Evolutionary conservation across 2,113 vertebrate species (phyloP), one percentile per base, ranked within the genome.

Genomic region (Mesocricetus auratus): DNA sequence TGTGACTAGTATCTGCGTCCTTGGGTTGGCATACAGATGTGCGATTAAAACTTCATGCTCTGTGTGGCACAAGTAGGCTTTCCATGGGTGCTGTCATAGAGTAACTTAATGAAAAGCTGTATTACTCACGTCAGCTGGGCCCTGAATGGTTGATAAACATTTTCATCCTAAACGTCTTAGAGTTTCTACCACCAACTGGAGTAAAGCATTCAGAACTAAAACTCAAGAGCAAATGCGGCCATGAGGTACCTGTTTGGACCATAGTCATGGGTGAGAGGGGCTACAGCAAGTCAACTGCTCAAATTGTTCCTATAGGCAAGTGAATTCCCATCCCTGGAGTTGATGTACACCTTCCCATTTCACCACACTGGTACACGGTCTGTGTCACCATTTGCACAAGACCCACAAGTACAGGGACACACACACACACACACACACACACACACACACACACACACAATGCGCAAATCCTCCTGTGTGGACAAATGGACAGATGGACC

Each of bases 61-160:
- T 68, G 31, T 10, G 60, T 16, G 1, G 62, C 7, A 68, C 7
- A 29, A 16, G 3, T 29, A 42, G 45, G 50, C 19, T 13, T 47
- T 31, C 29, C 1, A 1, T 29, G n/a, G 36, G 26, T 22, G 5
- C 7, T 7, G 4, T 39, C 58, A 5, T 1, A 11, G 2, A 13
- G 24, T 12, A n/a, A 45, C 22, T 24, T 3, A 5, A 21, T 0
- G 36, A 10, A 60, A 45, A 79, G 39, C 31, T 53, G 36, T 50
- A 79, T 10, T 64, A 7, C 19, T 4, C 36, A 4, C 6, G 29
- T 2, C 45, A 19, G 19, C 0, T 36, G 79, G 13, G 22, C 50
- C 39, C 33, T 53, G 45, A 62, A 42, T 39, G 19, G 36, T 42
- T 83, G 89, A 56, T 50, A 39, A 19, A 36, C 42, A 33, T 56